Evolutionary conservation across 92 coral and sea anemone species (phyloP), one percentile per base, ranked within the genome.

Genomic region (Diadumene lineata): DNA sequence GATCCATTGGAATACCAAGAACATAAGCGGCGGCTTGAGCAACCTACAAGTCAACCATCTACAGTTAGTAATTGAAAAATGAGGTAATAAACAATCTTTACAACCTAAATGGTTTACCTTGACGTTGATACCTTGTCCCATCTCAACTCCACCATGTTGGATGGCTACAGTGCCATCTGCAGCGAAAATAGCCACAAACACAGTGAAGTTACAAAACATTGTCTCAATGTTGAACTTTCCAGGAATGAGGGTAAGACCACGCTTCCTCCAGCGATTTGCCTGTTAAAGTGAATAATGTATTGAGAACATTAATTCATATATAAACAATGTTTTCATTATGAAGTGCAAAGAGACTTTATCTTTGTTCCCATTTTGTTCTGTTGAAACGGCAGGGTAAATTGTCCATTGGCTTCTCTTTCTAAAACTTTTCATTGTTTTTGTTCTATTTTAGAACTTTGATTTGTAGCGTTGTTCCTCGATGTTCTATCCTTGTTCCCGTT

Each of bases 241-340:
- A 11, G 98, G 98, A 2, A 93, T 96, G 13, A 90, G 48, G 25
- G 93, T 81, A 28, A 93, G 81, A 30, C 98, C 98, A 33, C 93
- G 90, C 60, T 93, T 93, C 18, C 98, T 87, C 98, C 98, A 93
- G 26, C 98, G 96, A 76, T 93, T 90, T 25, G 60, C 82, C 98
- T 93, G 48, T 4, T 38, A 4, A 38, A 38, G 13, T 38, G 48
- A 38, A 13, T 38, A 13, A 38, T 38, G 48, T 13, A 38, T 6
- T 13, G 6, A 13, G 13, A 38, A 38, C 13, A 38, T 38, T 38
- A 38, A 38, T 38, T 38, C 13, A 38, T 38, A n/a, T n/a, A n/a
- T n/a, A n/a, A n/a, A n/a, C n/a, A 44, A 44, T 16, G 58, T 53
- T 21, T 9, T 53, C 24, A 53, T 53, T 23, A 53, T 53, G 10